phyloP scores from a whole-genome alignment of 2,888 invertebrate species.

The Chloroclysta siterata region DNA sequence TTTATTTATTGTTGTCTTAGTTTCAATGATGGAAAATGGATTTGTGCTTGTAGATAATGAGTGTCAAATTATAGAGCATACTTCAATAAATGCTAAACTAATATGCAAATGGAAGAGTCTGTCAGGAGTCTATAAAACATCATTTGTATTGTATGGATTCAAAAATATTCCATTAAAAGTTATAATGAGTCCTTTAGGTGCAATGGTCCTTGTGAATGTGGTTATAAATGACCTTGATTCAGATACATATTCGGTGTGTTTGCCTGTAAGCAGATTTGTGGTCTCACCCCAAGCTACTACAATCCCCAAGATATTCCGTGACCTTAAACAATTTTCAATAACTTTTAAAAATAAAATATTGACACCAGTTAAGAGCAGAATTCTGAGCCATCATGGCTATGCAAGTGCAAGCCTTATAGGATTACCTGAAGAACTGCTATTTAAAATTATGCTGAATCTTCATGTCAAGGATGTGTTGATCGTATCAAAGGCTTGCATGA shows the following conservation, averaged over 20 bases:
- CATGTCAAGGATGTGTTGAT: conserved; percentile 60
- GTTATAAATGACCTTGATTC: conserved; percentile 60
- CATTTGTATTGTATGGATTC: conserved; percentile 62
- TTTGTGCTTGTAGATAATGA: conserved; percentile 58
- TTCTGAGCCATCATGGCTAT: conserved; percentile 77
- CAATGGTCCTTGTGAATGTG: conserved; percentile 66
- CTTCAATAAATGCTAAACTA: conserved; percentile 49
- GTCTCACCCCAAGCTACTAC: conserved; percentile 65
- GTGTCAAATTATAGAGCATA: conserved; percentile 45
- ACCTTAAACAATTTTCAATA: conserved; percentile 74
- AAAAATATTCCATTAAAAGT: conserved; percentile 60
- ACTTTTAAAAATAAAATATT: conserved; percentile 83
- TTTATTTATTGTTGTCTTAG: conserved; percentile 65
- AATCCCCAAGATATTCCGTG: conserved; percentile 69
- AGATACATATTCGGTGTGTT: conserved; percentile 73
- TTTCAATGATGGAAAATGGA: conserved; percentile 72
- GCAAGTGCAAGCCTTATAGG: conserved; percentile 76
- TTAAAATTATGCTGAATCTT: conserved; percentile 62
- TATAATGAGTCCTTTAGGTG: conserved; percentile 67
- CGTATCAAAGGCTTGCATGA: conserved; percentile 64
- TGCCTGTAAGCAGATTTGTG: conserved; percentile 71
- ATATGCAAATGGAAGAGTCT: conserved; percentile 58
- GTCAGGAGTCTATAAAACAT: conserved; percentile 60
- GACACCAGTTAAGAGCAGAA: conserved; percentile 82
- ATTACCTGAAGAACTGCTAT: conserved; percentile 72